Base-by-base conservation (phyloP, 2,797 vertebrate genomes). In the Loriculus beryllinus region DNA sequence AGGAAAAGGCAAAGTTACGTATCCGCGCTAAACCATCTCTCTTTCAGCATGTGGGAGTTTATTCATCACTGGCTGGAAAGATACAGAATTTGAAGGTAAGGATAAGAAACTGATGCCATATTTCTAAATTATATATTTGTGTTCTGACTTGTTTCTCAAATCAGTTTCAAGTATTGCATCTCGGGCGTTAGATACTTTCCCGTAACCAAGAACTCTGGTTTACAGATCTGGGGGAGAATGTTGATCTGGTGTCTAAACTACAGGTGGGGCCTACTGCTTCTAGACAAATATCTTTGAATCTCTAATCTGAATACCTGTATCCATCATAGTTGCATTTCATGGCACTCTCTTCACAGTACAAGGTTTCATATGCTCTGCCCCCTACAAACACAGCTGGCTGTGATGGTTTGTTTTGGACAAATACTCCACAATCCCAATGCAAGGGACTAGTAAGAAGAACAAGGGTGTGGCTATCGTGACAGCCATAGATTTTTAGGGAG, bases 31-130 rank as follows among this genome's bases (percentile, higher is more conserved):
- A 97, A 48, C 98, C 99, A 2, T 99, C 99, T 10, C 98, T 99
- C 43, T 99, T 99, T 88, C 99, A 99, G 94, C 99, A 99, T 12
- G 96, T 99, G 17, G 99, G 98, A 64, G 91, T 97, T 25, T 96
- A 98, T 83, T 99, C 99, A 14, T 99, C 99, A 4, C 91, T 99
- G 59, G 14, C 93, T 9, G 98, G 98, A 42, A 98, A 98, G 97
- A 76, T 98, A 47, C 99, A 99, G 88, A 93, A 91, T 14, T 97
- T 98, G 60, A 98, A 98, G 98, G 99, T 99, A 96, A 98, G 97
- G 74, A 19, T 18, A 88, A 90, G 80, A 64, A 84, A 83, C 54
- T 17, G 35, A 21, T 62, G 51, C 14, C 3, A 0, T 65, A 25
- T 63, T 94, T 82, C 56, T 71, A 39, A 57, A 48, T 56, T 7